Evolutionary conservation across 2,797 vertebrate genomes (phyloP).

Genomic region (Pantherophis vulpinus): DNA sequence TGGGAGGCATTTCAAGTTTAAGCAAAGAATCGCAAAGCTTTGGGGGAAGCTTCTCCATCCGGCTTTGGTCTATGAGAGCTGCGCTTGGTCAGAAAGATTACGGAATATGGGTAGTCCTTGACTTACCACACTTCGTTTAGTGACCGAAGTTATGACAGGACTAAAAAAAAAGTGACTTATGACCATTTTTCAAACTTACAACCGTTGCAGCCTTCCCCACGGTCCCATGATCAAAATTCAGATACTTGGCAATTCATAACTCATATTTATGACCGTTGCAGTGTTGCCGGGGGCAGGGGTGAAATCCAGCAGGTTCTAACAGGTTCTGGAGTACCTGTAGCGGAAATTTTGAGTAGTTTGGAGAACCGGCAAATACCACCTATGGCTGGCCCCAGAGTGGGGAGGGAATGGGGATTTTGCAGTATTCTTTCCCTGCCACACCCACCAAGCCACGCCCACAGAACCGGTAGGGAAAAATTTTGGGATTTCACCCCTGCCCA

Average conservation of each 20-base stretch:
- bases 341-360: no score
- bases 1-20: not conserved
- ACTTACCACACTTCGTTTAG: not conserved
- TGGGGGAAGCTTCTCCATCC: not conserved
- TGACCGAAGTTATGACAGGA: not conserved
- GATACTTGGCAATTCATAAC: not conserved
- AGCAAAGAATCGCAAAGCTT: not conserved
- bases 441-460: no score
- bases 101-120: not conserved
- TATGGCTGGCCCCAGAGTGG: no score
- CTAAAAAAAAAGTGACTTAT: not conserved
- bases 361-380: no score
- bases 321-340: no score
- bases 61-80: not conserved
- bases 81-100: not conserved
- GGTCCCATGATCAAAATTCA: not conserved
- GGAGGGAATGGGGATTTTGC: no score
- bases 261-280: not conserved
- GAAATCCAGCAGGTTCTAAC: no score
- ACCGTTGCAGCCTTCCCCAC: not conserved
- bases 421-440: no score
- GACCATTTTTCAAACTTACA: not conserved
- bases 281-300: not conserved
- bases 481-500: no score
- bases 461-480: no score